Evolutionary conservation across 2,797 vertebrate species (phyloP).

Genomic region (Emys orbicularis): DNA sequence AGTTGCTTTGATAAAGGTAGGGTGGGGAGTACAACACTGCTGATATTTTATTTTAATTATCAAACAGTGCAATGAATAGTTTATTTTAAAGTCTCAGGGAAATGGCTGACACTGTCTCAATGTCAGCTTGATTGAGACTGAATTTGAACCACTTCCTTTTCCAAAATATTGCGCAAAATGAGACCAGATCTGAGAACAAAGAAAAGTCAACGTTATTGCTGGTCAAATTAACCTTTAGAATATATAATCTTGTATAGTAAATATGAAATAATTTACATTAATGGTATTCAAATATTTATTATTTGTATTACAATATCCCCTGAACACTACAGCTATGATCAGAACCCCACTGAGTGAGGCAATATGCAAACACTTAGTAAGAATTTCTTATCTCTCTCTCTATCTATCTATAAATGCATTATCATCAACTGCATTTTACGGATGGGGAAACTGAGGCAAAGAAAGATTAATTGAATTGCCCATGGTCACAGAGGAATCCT

Average conservation of each 20-base stretch:
- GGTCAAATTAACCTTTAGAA: conserved; percentile 72
- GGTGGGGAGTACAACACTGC: background rate
- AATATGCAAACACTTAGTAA: background rate
- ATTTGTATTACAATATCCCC: background rate
- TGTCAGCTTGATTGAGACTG: conserved; percentile 68
- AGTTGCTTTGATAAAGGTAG: background rate
- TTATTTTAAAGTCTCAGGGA: conserved; percentile 43
- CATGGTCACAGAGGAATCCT: background rate
- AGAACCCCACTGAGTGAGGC: background rate
- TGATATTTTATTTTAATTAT: background rate
- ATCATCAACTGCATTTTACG: background rate
- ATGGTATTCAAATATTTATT: conserved; percentile 49
- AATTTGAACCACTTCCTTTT: conserved; percentile 39
- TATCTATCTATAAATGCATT: background rate
- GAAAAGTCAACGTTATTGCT: conserved; percentile 62
- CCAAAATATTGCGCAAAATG: conserved; percentile 67
- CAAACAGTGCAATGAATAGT: background rate
- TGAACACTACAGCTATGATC: background rate
- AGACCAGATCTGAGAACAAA: conserved; percentile 55
- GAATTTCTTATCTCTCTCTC: background rate
- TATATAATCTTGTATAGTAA: conserved; percentile 66
- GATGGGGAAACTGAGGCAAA: background rate
- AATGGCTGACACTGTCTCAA: conserved; percentile 54
- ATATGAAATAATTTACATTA: conserved; percentile 68
- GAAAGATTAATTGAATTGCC: background rate